Base-by-base conservation (phyloP, 2,888 invertebrate species). In the Julus scandinavius region DNA sequence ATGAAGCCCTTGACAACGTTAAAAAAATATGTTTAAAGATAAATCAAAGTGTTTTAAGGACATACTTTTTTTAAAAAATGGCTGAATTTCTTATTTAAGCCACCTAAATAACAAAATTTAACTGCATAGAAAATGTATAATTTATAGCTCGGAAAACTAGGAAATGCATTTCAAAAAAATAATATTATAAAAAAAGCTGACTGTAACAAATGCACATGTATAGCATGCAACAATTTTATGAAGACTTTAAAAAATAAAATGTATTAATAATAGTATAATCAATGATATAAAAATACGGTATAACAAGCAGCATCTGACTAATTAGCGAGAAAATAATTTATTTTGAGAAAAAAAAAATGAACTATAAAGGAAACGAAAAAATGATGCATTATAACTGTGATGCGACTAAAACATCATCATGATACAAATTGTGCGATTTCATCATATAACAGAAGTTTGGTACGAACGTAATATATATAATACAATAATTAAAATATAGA, bases 401-500 rank as follows among this genome's bases (percentile, higher is more conserved):
- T 80, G 80, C 15, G 80, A 80, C 80, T 80, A 80, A 80, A 80
- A 80, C 80, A 80, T 80, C 72, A 72, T 72, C 80, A 40, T 80
- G 13, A 38, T 38, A 80, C 80, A 80, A 80, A 80, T 80, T 80
- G 80, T 80, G 80, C 80, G 80, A 29, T 72, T 80, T 29, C 29
- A 80, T 80, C 38, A 80, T 15, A 15, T 80, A 20, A 72, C 72
- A 40, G 80, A 80, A 80, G 38, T 40, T 15, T 80, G 7, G 29
- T 7, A 29, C 15, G 72, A 80, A 80, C 80, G 38, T 15, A 80
- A 80, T 15, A 80, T 20, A 63, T 80, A 40, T 80, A 38, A 80
- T 80, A 80, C 80, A 80, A 80, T 80, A 80, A 80, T 38, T 80
- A 80, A 80, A 80, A 80, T 80, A 80, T 40, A 80, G 80, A 80